Conservation (phyloP, 2,113 vertebrate genomes). For the Ictalurus furcatus region DNA sequence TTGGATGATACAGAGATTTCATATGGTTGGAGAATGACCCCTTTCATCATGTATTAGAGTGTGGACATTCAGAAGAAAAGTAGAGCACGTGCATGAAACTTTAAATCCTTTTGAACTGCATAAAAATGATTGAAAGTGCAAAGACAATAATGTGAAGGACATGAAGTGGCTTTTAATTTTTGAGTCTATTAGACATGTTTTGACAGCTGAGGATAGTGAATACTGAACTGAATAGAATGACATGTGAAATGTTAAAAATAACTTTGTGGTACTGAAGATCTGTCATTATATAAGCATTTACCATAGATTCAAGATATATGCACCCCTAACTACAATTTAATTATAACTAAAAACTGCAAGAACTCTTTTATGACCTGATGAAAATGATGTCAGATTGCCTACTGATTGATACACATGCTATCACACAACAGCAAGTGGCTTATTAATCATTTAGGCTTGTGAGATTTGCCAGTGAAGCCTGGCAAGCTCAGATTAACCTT, state of each 20-base stretch:
- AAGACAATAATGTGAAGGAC: neutral
- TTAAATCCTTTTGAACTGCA: slow-evolving; percentile 30
- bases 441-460: neutral
- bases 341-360: neutral
- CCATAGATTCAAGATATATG: neutral
- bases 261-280: neutral
- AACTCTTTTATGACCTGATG: neutral
- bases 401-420: neutral
- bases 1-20: slow-evolving; percentile 67
- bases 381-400: neutral
- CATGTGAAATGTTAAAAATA: neutral
- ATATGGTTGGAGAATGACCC: slow-evolving; percentile 27
- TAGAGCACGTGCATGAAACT: slow-evolving; percentile 39
- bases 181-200: neutral
- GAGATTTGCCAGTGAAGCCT: neutral
- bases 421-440: neutral
- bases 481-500: neutral
- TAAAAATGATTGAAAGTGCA: neutral
- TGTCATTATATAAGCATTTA: neutral
- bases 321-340: neutral
- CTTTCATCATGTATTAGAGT: neutral
- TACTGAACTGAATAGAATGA: neutral
- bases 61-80: neutral
- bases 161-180: neutral
- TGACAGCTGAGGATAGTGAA: neutral